These are phyloP conservation scores for Epinephelus lanceolatus DNA, from an alignment of 2,113 vertebrate species.

Conservation along the genomic window DNA sequence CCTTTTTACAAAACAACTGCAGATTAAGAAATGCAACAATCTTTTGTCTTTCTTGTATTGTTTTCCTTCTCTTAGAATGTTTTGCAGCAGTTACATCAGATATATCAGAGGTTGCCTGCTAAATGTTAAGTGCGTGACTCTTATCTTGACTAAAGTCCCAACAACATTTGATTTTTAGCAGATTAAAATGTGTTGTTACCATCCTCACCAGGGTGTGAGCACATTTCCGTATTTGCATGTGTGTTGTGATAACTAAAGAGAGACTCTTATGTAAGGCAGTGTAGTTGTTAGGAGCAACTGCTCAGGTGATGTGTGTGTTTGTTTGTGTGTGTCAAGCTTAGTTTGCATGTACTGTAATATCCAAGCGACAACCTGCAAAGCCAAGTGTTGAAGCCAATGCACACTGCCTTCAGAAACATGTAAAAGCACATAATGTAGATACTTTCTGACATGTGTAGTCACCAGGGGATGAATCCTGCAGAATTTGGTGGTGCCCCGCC, in stretches of 20 bases:
- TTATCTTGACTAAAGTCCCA: neutral
- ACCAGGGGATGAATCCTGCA: no score
- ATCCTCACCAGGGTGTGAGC: constrained; percentile 18
- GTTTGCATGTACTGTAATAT: neutral
- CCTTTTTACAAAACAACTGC: neutral
- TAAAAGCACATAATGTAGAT: neutral
- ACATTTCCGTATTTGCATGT: neutral
- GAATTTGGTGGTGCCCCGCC: no score
- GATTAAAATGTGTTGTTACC: neutral
- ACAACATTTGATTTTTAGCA: neutral
- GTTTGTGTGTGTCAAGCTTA: constrained; percentile 12
- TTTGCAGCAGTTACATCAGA: neutral
- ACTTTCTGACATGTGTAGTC: no score
- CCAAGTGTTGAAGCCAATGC: neutral
- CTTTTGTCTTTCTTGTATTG: neutral
- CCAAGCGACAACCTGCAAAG: neutral
- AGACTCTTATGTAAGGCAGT: constrained; percentile 51
- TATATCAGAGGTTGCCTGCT: neutral
- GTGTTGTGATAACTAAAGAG: constrained; percentile 30
- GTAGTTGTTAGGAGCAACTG: constrained; percentile 34
- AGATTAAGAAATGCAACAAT: neutral
- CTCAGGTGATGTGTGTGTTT: constrained; percentile 42
- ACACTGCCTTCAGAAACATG: neutral
- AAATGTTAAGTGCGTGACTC: neutral
- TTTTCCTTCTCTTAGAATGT: neutral